Percentiles rank a stretch among this genome's conserved stretches.
Evolutionary conservation across 2,113 vertebrate species (phyloP).

Genomic region (Leucoraja erinaceus): DNA sequence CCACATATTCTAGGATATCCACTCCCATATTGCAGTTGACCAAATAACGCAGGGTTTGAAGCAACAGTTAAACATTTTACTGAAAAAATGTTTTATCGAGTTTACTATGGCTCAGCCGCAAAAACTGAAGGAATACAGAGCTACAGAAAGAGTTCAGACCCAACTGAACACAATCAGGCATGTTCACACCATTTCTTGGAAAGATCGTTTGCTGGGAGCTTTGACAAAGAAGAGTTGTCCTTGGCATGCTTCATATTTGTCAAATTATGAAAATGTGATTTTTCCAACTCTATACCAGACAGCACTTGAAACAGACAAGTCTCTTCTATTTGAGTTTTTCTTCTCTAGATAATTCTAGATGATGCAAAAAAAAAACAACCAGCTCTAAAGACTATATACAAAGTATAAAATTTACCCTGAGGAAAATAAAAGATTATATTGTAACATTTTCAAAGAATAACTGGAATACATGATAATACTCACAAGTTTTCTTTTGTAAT

Average conservation of each 20-base stretch:
- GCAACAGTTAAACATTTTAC: neutral
- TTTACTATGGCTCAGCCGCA: neutral
- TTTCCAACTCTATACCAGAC: neutral
- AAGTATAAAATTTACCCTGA: too few relatives aligned
- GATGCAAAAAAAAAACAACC: neutral
- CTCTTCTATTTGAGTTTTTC: neutral
- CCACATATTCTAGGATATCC: too few relatives aligned
- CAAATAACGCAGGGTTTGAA: neutral
- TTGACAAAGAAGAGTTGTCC: neutral
- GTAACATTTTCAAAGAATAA: neutral
- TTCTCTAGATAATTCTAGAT: neutral
- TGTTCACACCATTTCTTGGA: neutral
- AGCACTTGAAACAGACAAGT: neutral
- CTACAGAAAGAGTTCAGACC: too few relatives aligned
- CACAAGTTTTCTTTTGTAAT: constrained; percentile 91
- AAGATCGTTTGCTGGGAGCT: neutral
- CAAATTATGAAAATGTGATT: neutral
- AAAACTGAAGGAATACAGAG: neutral
- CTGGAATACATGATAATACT: constrained; percentile 52
- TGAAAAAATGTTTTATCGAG: neutral
- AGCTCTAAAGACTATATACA: too few relatives aligned
- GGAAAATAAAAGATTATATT: neutral
- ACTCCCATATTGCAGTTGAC: neutral
- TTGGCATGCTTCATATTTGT: neutral
- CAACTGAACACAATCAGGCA: neutral